Base-by-base conservation (phyloP, 2,113 vertebrate genomes). In the Tachysurus fulvidraco region DNA sequence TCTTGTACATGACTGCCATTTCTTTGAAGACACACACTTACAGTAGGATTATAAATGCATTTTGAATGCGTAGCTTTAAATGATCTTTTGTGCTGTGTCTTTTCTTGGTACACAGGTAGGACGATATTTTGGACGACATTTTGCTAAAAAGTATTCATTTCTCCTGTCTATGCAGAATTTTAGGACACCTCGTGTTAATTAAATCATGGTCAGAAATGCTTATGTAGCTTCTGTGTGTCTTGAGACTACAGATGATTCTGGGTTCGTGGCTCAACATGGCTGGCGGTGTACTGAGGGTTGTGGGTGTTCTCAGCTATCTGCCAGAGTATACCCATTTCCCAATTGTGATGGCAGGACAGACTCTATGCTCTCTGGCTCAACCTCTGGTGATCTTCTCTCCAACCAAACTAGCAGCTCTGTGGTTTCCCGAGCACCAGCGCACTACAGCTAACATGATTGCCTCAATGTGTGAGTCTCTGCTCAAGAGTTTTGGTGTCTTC, bases 401-500 rank as follows among this genome's bases (percentile, higher is more conserved):
- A 0, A 97, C 98, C 83, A 99, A 99, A 90, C 87, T 98, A 90
- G 97, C 98, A 2, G 96, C 97, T 0, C 86, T 98, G 19, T 99
- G 98, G 98, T 99, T 99, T 89, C 98, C 98, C 0, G 96, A 98
- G 54, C 93, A 97, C 84, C 97, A 99, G 91, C 94, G 98, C 41
- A 95, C 96, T 3, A 97, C 95, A 0, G 98, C 98, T 55, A 99
- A 99, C 93, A 97, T 94, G 94, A 93, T 98, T 0, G 95, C 96
- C 85, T 97, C 97, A 0, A 98, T 99, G 98, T 96, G 98, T 99
- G 93, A 98, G 96, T 93, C 59, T 11, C 25, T 11, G 14, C 14
- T 77, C 13, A 13, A 13, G 55, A 55, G 71, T 77, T 78, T 83
- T 57, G 55, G 9, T 55, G n/a, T 88, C 52, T 14, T 83, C 17